These are phyloP conservation scores for Meiosimyza decipiens DNA, from an alignment of 2,888 invertebrate species.

Conservation along the genomic window DNA sequence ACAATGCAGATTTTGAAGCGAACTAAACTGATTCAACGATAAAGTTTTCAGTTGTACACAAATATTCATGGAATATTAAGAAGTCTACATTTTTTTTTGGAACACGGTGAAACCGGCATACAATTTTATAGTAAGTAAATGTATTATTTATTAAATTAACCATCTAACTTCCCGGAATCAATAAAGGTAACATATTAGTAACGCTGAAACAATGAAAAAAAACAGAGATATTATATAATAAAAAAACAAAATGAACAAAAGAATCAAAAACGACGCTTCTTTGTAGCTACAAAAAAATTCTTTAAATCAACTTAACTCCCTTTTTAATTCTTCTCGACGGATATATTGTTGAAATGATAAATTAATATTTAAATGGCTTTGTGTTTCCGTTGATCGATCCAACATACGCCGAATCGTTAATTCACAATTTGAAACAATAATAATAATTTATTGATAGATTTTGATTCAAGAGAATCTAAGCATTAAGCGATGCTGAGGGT, in stretches of 20 bases:
- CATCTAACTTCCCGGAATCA: too few species aligned
- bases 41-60: too few species aligned
- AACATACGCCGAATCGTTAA: neutral
- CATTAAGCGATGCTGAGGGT: neutral
- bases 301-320: neutral
- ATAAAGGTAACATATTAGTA: neutral
- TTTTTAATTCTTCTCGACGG: neutral
- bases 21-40: too few species aligned
- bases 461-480: neutral
- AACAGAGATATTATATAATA: neutral
- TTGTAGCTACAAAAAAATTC: neutral
- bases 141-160: too few species aligned
- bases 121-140: too few species aligned
- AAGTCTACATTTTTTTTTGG: too few species aligned
- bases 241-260: neutral
- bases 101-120: too few species aligned
- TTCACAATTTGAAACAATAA: conserved; percentile 15
- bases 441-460: conserved; percentile 14
- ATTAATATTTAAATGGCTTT: conserved; percentile 27
- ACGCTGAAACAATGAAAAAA: neutral
- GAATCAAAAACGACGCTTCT: conserved; percentile 8
- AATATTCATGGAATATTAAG: too few species aligned
- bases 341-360: conserved; percentile 8
- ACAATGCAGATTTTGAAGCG: too few species aligned
- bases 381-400: conserved; percentile 17